These are phyloP conservation scores for Nettapus auritus DNA, from an alignment of 2,113 vertebrate species.

Conservation along the genomic window DNA sequence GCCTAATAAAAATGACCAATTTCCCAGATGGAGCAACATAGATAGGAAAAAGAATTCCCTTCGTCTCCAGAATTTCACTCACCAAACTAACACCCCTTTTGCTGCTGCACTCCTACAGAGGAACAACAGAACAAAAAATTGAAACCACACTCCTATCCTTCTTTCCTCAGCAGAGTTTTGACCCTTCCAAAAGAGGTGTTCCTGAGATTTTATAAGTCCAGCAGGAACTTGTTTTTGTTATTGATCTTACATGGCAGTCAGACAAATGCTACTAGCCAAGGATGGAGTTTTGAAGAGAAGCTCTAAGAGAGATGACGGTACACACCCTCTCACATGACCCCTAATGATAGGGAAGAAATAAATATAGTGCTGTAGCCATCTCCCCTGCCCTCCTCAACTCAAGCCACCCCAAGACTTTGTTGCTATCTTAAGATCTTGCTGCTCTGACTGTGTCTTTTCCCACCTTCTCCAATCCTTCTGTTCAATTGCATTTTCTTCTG, in stretches of 20 bases:
- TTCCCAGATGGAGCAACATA: background rate
- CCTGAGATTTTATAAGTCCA: background rate
- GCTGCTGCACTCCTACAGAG: background rate
- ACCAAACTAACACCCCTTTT: background rate
- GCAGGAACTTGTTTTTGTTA: background rate
- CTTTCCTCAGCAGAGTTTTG: background rate
- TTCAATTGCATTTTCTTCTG: background rate
- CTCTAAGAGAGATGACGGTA: background rate
- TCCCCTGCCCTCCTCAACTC: background rate
- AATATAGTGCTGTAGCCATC: background rate
- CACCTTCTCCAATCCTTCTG: background rate
- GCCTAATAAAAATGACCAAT: background rate
- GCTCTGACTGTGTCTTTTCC: background rate
- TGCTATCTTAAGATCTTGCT: background rate
- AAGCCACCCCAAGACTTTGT: background rate
- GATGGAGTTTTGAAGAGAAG: background rate
- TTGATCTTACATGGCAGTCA: background rate
- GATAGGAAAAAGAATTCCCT: background rate
- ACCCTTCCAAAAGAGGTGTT: background rate
- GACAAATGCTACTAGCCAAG: background rate
- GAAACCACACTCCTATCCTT: background rate
- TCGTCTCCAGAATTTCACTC: background rate
- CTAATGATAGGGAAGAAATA: conserved; percentile 4
- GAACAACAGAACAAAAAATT: background rate
- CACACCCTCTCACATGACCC: background rate